phyloP scores from a whole-genome alignment of 2,888 invertebrate genomes.

The Brachyopa scutellaris region DNA sequence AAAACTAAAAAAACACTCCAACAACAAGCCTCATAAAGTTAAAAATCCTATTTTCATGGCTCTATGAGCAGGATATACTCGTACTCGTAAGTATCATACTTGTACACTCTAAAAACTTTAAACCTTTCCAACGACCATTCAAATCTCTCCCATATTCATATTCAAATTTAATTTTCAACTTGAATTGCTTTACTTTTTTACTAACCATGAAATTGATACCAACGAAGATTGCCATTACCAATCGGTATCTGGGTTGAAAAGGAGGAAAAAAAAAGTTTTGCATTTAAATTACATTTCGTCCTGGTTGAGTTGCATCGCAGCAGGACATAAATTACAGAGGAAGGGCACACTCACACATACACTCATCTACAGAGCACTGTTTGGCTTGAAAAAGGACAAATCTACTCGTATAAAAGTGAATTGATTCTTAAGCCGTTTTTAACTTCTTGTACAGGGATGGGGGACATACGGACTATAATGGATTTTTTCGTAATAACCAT shows the following conservation, averaged over 20 bases:
- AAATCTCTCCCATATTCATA: conserved; percentile 63
- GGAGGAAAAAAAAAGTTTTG: conserved; percentile 55
- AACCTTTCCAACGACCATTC: conserved; percentile 32
- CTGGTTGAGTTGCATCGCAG: conserved; percentile 68
- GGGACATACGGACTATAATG: neutral
- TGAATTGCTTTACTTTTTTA: conserved; percentile 72
- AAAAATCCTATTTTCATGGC: conserved; percentile 54
- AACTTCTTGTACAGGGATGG: conserved; percentile 20
- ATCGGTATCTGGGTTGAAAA: conserved; percentile 23
- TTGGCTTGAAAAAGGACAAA: conserved; percentile 6
- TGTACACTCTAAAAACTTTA: conserved; percentile 31
- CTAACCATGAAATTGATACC: conserved; percentile 72
- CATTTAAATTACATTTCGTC: conserved; percentile 73
- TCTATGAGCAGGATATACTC: conserved; percentile 19
- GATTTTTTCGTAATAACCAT: conserved; percentile 37
- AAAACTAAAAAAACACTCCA: conserved; percentile 1
- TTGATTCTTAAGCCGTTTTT: conserved; percentile 60
- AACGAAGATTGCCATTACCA: conserved; percentile 58
- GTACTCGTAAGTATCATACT: neutral
- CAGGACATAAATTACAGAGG: conserved; percentile 63
- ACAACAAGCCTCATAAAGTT: conserved; percentile 43
- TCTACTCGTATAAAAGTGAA: conserved; percentile 12
- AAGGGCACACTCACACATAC: neutral
- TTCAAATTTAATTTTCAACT: conserved; percentile 72
- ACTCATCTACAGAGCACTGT: neutral